Evolutionary conservation across 2,113 vertebrate species (phyloP).

Genomic region (Ceratotherium simum): DNA sequence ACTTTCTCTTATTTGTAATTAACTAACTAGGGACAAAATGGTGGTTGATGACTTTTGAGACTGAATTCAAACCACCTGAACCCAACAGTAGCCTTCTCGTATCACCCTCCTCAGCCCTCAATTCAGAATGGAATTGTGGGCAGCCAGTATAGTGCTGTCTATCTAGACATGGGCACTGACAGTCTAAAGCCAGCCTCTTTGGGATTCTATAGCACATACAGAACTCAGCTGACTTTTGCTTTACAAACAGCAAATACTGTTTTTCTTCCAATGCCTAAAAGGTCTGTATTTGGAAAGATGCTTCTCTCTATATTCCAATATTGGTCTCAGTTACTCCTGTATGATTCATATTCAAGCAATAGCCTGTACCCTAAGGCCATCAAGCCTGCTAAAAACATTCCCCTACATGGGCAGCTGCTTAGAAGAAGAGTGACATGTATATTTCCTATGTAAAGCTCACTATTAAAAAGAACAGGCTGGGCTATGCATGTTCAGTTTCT

Average conservation of each 20-base stretch:
- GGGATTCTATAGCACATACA: not conserved
- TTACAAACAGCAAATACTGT: not conserved
- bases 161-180: not conserved
- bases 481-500: not conserved
- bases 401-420: not conserved
- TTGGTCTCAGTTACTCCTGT: not conserved
- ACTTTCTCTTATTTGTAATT: not conserved
- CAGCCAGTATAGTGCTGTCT: not conserved
- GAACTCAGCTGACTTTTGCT: not conserved
- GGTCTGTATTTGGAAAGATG: not conserved
- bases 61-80: not conserved
- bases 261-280: not conserved
- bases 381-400: not conserved
- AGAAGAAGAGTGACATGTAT: not conserved
- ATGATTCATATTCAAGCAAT: not conserved
- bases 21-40: slow-evolving; percentile 5
- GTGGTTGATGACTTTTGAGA: not conserved
- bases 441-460: not conserved
- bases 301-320: not conserved
- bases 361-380: not conserved
- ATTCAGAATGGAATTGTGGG: not conserved
- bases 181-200: not conserved
- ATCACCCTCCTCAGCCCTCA: not conserved
- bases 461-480: not conserved
- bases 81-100: not conserved